Base-by-base conservation (phyloP, 2,113 vertebrate species). In the Kobus ellipsiprymnus region DNA sequence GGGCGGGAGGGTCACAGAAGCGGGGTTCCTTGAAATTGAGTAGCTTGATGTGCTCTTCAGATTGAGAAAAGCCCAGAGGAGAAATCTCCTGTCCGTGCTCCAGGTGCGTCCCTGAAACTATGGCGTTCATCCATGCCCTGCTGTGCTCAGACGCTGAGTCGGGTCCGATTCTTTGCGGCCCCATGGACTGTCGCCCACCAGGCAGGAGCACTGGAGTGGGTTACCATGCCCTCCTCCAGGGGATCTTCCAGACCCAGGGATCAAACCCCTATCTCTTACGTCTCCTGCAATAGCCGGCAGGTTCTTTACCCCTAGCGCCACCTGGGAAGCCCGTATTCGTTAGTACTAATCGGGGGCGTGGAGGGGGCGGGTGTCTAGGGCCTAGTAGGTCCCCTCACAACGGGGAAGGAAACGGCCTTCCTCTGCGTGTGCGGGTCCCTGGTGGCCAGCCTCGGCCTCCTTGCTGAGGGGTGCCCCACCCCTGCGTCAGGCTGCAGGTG, bases 41-140 rank as follows among this genome's bases (percentile, higher is more conserved):
- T 36, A 40, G 52, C 64, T 5, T 86, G 55, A 67, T 55, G 10
- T 60, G 27, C 52, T 50, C 21, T 78, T 9, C 83, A 95, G 62
- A 6, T 25, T 84, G 78, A 91, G 36, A 78, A 83, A 93, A 74
- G 6, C 11, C 90, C 36, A 3, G 44, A 82, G 87, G 40, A 10
- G 84, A 90, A 33, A 2, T 11, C 64, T 21, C 13, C 74, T 33
- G 1, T 52, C 40, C 11, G 0, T 7, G 9, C 17, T 15, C 4
- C 7, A 23, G 27, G 16, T 30, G 30, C 25, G 10, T 15, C 46
- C 19, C 1, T 55, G 50, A 54, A 16, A 54, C 90, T 21, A 15
- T 21, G 14, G 1, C 10, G 19, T 6, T 36, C n/a, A 0, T 5
- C 2, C 1, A 25, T 0, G 40, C 71, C 6, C 3, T 4, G 71